phyloP scores from a whole-genome alignment of 2,888 invertebrate genomes.

The Andrena camellia region DNA sequence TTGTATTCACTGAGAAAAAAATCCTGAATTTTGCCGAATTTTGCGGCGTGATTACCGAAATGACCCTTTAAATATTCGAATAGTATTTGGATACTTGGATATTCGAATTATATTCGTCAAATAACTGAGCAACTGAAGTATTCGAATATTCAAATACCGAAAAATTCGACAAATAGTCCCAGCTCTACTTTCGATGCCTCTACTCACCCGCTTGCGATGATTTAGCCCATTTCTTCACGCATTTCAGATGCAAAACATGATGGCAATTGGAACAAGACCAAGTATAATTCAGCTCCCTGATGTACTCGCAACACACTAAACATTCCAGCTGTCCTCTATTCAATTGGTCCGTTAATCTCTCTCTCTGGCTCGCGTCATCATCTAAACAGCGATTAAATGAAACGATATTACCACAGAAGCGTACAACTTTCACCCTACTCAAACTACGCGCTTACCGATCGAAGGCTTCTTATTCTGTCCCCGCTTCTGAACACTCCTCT shows the following conservation, averaged over 20 bases:
- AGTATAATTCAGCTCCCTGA: conserved; percentile 92
- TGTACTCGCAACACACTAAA: conserved; percentile 96
- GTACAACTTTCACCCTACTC: not conserved
- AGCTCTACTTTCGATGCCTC: not conserved
- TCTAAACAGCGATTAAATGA: conserved; percentile 73
- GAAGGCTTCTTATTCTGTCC: conserved; percentile 72
- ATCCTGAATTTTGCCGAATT: too few species aligned
- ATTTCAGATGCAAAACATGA: conserved; percentile 96
- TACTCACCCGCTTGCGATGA: conserved; percentile 88
- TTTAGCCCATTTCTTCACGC: conserved; percentile 96
- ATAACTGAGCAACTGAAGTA: too few species aligned
- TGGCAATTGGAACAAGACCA: conserved; percentile 97
- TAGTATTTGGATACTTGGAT: too few species aligned
- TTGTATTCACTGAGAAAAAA: too few species aligned
- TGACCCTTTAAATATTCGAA: too few species aligned
- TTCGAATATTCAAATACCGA: too few species aligned
- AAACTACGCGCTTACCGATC: conserved; percentile 67
- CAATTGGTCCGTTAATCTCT: conserved; percentile 93
- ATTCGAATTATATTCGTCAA: too few species aligned
- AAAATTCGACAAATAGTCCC: too few species aligned
- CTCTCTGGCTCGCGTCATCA: conserved; percentile 91
- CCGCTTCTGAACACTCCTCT: conserved; percentile 66
- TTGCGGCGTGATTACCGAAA: too few species aligned
- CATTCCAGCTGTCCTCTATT: conserved; percentile 94
- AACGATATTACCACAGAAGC: not conserved